Percentiles rank a stretch among this genome's conserved stretches.
Evolutionary conservation across 2,113 vertebrate genomes (phyloP).

Genomic region (Regulus satrapa): DNA sequence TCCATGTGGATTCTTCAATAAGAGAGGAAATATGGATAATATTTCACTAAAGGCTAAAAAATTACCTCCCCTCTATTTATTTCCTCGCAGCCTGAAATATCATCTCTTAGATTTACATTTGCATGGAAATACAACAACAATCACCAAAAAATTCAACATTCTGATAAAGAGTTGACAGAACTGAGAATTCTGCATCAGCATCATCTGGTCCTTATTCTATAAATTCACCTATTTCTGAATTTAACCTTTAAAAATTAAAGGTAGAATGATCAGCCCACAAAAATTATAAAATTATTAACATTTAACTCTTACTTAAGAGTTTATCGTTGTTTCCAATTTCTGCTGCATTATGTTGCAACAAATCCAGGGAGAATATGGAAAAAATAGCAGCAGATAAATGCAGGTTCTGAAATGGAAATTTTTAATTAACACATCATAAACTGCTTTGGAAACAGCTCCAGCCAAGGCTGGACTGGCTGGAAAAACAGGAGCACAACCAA

Average conservation of each 20-base stretch:
- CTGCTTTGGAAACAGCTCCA: background rate
- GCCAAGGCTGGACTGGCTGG: background rate
- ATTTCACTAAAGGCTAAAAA: background rate
- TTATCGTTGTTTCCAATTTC: background rate
- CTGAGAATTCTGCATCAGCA: background rate
- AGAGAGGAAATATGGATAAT: background rate
- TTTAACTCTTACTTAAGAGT: background rate
- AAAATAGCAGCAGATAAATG: background rate
- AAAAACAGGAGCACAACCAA: background rate
- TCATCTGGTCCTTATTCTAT: background rate
- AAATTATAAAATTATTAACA: background rate
- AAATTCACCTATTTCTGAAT: background rate
- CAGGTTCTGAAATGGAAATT: background rate
- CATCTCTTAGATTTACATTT: background rate
- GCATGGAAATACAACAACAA: background rate
- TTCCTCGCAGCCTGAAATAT: background rate
- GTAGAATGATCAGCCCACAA: background rate
- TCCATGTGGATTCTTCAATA: background rate
- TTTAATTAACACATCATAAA: background rate
- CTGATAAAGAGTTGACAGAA: background rate
- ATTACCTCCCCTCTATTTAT: background rate
- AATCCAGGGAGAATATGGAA: rapidly evolving
- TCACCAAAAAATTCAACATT: background rate
- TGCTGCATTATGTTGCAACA: background rate
- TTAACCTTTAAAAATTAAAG: background rate